Base-by-base conservation (phyloP, 2,113 vertebrate species). In the Perognathus longimembris region DNA sequence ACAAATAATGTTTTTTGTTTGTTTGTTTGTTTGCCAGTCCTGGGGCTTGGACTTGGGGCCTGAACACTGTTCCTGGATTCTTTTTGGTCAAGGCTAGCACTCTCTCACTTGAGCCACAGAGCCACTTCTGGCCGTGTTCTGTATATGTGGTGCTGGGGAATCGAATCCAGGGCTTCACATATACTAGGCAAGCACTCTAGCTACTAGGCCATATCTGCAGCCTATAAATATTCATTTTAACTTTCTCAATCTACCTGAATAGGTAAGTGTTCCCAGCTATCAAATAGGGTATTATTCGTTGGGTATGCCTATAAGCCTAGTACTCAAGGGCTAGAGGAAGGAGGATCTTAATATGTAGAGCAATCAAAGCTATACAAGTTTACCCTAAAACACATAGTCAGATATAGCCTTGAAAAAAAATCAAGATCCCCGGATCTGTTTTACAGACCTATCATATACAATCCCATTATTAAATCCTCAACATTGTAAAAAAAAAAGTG, bases 191-290 rank as follows among this genome's bases (percentile, higher is more conserved):
- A n/a, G n/a, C n/a, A n/a, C n/a, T n/a, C n/a, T n/a, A n/a, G n/a
- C n/a, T n/a, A n/a, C n/a, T n/a, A n/a, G n/a, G n/a, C n/a, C n/a
- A n/a, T n/a, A n/a, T n/a, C n/a, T n/a, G n/a, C n/a, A n/a, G n/a
- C n/a, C n/a, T n/a, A n/a, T 4, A 78, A 69, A 26, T 66, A 8
- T 18, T 7, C 50, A 15, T 74, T 89, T 85, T 69, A 78, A 28
- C 18, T n/a, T 54, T 32, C 28, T 38, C 1, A 38, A 42, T 70
- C n/a, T 63, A 34, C 7, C 67, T 63, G 22, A 91, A 30, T 0
- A 93, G 59, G 11, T 81, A 40, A 70, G 8, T 1, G 50, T 91
- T 81, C 71, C 22, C 8, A 86, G 88, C 88, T 80, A n/a, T 59
- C 3, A 85, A 45, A 76, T 76, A 38, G 22, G 45, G 18, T 59